phyloP scores from a whole-genome alignment of 2,797 vertebrate genomes.

The Mormyrops attenuatus region DNA sequence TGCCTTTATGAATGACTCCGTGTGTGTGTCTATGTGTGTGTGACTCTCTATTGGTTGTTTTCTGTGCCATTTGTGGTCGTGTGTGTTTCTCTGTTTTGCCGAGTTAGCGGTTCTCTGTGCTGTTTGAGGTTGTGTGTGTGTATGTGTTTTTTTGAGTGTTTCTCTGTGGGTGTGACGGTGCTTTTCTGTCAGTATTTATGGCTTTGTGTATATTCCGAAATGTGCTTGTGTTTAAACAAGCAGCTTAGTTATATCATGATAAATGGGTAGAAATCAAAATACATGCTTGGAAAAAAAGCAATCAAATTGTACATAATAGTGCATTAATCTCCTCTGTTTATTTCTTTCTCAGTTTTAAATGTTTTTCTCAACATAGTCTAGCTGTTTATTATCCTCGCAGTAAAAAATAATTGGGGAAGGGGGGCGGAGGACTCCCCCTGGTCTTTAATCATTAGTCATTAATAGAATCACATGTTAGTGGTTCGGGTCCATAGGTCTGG shows the following conservation, averaged over 20 bases:
- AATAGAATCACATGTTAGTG: background rate
- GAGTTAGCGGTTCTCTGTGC: background rate
- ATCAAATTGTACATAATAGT: background rate
- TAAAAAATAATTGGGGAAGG: background rate
- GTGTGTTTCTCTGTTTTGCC: background rate
- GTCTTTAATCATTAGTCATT: background rate
- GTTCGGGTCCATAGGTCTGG: background rate
- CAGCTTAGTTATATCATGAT: background rate
- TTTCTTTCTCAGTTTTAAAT: background rate
- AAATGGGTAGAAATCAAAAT: background rate
- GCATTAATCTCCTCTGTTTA: background rate
- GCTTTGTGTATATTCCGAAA: background rate
- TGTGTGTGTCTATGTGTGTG: background rate
- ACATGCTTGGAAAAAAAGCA: background rate
- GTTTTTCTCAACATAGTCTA: background rate
- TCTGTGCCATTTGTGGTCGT: background rate
- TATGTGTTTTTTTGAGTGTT: background rate
- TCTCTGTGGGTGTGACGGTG: background rate
- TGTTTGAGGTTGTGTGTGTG: background rate
- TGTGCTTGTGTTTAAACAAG: background rate
- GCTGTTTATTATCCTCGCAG: background rate
- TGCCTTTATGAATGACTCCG: background rate
- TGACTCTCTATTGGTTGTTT: background rate
- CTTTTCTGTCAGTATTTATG: background rate
- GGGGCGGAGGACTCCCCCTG: background rate